Base-by-base conservation (phyloP, 1,140 invertebrate genomes). In the Paraescarpia echinospica region DNA sequence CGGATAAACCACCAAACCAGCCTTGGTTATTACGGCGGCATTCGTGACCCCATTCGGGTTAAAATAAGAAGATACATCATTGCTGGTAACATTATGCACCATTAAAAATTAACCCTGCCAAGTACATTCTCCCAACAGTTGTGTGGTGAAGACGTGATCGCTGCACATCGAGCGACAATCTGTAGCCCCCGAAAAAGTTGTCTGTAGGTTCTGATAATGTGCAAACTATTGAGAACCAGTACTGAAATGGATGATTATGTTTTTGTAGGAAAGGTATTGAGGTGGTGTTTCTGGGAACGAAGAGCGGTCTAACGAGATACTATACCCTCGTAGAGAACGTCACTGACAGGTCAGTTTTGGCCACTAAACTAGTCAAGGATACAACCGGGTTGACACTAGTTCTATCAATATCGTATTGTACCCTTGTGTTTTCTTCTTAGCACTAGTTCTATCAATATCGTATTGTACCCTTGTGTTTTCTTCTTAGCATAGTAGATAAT, bases 401-500 rank as follows among this genome's bases (percentile, higher is more conserved):
- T 41, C 41, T 41, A 41, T n/a, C n/a, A n/a, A n/a, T n/a, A n/a
- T n/a, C n/a, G n/a, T n/a, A n/a, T 51, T 9, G 48, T 51, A 51
- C 48, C 48, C 8, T 9, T 51, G 48, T 18, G 18, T 51, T 92
- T 91, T 33, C n/a, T n/a, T n/a, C n/a, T n/a, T 95, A 98, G 22
- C 22, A 77, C 12, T 41, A 41, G 41, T 41, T 41, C 41, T 41
- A 41, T 12, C 12, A 12, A 41, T 12, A 41, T 4, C 12, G 12
- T 12, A 41, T 77, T 4, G 59, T 77, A 27, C 22, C 59, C 2
- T 2, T 77, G 22, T 31, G 4, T 77, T 90, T 89, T 34, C 41
- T 41, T 41, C 41, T 41, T 95, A 98, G 98, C 22, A 97, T 98
- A 94, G n/a, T n/a, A n/a, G n/a, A n/a, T n/a, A n/a, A n/a, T n/a